Evolutionary conservation across 2,888 invertebrate genomes (phyloP).

Genomic region (Hermaeophaga mercurialis): DNA sequence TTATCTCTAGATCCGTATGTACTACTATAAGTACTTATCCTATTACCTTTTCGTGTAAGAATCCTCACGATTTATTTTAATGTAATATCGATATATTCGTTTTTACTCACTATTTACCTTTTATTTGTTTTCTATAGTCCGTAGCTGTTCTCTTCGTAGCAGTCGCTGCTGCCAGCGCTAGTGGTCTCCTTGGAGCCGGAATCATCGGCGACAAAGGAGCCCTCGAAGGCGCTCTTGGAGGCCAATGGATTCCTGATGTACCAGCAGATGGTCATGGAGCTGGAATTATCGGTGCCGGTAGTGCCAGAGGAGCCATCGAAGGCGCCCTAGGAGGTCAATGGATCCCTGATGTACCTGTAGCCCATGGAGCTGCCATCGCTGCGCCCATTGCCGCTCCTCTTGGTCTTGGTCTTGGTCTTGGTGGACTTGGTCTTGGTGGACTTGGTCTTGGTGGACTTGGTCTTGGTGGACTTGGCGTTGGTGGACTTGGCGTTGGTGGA

Average conservation of each 20-base stretch:
- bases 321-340: conserved; percentile 37
- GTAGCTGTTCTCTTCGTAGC: conserved; percentile 43
- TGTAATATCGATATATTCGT: neutral
- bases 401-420: conserved; percentile 7
- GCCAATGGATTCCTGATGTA: conserved; percentile 37
- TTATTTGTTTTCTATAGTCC: conserved; percentile 32
- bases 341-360: conserved; percentile 38
- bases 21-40: neutral
- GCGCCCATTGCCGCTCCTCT: conserved; percentile 11
- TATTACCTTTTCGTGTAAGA: neutral
- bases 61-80: too few species aligned
- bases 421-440: conserved; percentile 19
- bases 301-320: conserved; percentile 34
- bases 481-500: conserved; percentile 23
- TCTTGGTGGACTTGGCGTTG: conserved; percentile 21
- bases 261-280: conserved; percentile 30
- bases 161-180: conserved; percentile 41
- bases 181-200: conserved; percentile 31
- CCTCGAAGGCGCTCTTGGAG: conserved; percentile 36
- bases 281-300: conserved; percentile 24
- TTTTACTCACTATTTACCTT: neutral
- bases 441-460: conserved; percentile 16
- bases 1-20: neutral
- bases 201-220: conserved; percentile 32
- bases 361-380: conserved; percentile 24